Evolutionary conservation across 2,888 invertebrate species (phyloP).

Genomic region (Graphium colonna): DNA sequence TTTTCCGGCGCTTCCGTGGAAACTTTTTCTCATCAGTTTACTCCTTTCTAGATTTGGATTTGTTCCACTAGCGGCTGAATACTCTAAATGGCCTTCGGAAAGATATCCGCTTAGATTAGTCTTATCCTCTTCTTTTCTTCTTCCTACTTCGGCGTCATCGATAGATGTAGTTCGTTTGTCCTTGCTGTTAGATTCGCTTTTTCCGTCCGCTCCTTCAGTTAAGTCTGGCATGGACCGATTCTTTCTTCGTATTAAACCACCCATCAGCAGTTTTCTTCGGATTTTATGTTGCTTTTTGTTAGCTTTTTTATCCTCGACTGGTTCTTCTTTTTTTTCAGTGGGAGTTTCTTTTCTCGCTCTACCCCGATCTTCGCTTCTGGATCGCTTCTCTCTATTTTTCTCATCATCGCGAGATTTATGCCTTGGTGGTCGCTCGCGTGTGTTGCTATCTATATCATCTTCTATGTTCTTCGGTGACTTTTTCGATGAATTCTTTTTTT

Average conservation of each 20-base stretch:
- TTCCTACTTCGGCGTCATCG: slow-evolving; percentile 88
- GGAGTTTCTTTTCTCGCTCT: slow-evolving; percentile 86
- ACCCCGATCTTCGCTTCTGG: slow-evolving; percentile 91
- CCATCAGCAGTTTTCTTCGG: slow-evolving; percentile 91
- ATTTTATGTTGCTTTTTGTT: slow-evolving; percentile 95
- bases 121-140: slow-evolving; percentile 81
- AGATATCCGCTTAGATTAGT: slow-evolving; percentile 87
- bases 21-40: slow-evolving; percentile 93
- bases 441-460: slow-evolving; percentile 86
- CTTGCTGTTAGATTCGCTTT: slow-evolving; percentile 55
- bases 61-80: slow-evolving; percentile 81
- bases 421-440: slow-evolving; percentile 86
- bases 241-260: slow-evolving; percentile 91
- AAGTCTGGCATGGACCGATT: slow-evolving; percentile 96
- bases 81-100: slow-evolving; percentile 93
- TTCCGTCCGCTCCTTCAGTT: slow-evolving; percentile 86
- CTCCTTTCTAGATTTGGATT: slow-evolving; percentile 93
- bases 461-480: slow-evolving; percentile 85
- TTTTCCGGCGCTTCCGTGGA: slow-evolving; percentile 91
- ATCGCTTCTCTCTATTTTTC: slow-evolving; percentile 87
- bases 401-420: slow-evolving; percentile 86
- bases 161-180: slow-evolving; percentile 77
- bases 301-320: slow-evolving; percentile 84
- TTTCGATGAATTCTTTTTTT: slow-evolving; percentile 87
- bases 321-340: slow-evolving; percentile 80